Evolutionary conservation across 2,888 invertebrate genomes (phyloP), one percentile per base, ranked within the genome.

Genomic region (Drosophila formosana): DNA sequence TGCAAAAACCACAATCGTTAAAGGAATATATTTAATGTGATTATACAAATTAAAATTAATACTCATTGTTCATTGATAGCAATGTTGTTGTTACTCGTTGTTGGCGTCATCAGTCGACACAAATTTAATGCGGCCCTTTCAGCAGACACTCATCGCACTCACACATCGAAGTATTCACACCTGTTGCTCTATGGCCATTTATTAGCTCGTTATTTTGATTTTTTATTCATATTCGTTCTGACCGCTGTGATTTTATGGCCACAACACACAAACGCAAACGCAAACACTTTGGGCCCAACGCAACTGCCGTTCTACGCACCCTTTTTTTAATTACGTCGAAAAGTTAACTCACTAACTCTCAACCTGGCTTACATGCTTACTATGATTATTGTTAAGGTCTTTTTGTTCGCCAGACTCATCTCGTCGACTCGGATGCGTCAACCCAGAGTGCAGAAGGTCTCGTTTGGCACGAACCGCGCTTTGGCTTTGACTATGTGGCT

Each of bases 1-100:
- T 65, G 52, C 73, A 63, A 45, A 51, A 65, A 43, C 72, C 57
- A 57, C 45, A 64, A 72, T 55, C 65, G 69, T 69, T 72, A 72
- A 80, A 66, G 78, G 73, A 82, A 73, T 80, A 78, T 75, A 72
- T 73, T 72, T 75, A 69, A 88, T 82, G 80, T 84, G 85, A 80
- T 84, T 88, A 86, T 86, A 69, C 83, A 82, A 88, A 85, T 89
- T 80, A 84, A 87, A 88, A 88, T 89, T 78, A 87, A 87, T 84
- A 86, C 87, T 87, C 85, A 86, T 86, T 88, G 86, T 86, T 84
- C 75, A 76, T 66, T 84, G 88, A 88, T 88, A 82, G 78, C 65
- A 60, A 66, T 49, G 51, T 55, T 77, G 41, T 30, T 47, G 58
- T 67, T 45, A 9, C n/a, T 30, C 30, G 72, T 70, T 80, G 34